Base-by-base conservation (phyloP, 92 coral and sea anemone species). In the Palythoa grandis region DNA sequence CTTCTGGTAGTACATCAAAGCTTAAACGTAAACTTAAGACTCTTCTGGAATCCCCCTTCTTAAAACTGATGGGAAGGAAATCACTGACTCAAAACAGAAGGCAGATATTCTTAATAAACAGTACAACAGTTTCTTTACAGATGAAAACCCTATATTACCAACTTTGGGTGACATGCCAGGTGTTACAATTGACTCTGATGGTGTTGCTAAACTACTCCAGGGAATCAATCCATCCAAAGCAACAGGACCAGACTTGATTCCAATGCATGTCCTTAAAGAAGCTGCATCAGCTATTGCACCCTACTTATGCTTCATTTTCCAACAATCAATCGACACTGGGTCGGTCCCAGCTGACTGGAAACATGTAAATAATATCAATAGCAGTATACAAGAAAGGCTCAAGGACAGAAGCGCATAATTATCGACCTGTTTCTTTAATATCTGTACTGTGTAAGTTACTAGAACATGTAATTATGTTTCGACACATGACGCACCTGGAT, bases 341-440 rank as follows among this genome's bases (percentile, higher is more conserved):
- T 76, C 79, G 53, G 85, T 77, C 58, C 86, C 86, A 78, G 20
- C 78, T 78, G 77, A 86, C 84, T 77, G 89, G 86, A 78, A 66
- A 67, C 85, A 66, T 75, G 85, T 76, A 13, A 86, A 86, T 53
- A 77, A n/a, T n/a, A n/a, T n/a, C 77, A 35, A 29, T 72, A 8
- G 85, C 76, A 10, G 20, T 76, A 61, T 75, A 75, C 67, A 83
- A 83, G 86, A 83, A 83, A 69, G 86, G 67, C 77, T 24, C 22
- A 47, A 86, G 76, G n/a, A n/a, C n/a, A n/a, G n/a, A n/a, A n/a
- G n/a, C n/a, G n/a, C 3, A 48, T 57, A 86, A 75, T 40, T 86
- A 86, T 35, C 25, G 88, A 25, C 83, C 82, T 3, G 38, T 76
- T 86, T n/a, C n/a, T n/a, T n/a, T n/a, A n/a, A n/a, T n/a, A n/a